Percentiles rank a stretch among this genome's conserved stretches.
Evolutionary conservation across 2,888 invertebrate species (phyloP).

Genomic region (Microdon myrmicae): DNA sequence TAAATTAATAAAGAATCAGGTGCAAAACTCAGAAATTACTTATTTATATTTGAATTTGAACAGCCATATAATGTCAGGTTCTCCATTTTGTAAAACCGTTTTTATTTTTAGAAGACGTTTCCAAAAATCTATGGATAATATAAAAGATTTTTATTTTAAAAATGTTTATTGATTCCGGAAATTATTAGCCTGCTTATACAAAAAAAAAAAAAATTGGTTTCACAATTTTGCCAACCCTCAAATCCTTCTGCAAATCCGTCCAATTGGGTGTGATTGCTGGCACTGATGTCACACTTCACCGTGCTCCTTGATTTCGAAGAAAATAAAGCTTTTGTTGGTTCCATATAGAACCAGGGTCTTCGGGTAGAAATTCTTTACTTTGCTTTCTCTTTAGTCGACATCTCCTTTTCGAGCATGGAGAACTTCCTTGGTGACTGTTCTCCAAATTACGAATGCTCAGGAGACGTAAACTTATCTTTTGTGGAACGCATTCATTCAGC

Average conservation of each 20-base stretch:
- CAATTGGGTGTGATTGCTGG: conserved; percentile 46
- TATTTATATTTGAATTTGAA: too few relatives aligned
- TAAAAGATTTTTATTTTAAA: too few relatives aligned
- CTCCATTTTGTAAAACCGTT: too few relatives aligned
- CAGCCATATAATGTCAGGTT: too few relatives aligned
- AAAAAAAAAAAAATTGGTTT: conserved; percentile 3
- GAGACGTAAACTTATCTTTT: background rate
- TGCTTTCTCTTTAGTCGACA: background rate
- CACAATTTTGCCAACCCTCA: conserved; percentile 6
- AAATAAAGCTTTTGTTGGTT: background rate
- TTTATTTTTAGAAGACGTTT: too few relatives aligned
- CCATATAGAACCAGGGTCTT: background rate
- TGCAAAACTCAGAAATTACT: too few relatives aligned
- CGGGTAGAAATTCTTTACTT: background rate
- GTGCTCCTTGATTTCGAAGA: background rate
- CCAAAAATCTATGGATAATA: too few relatives aligned
- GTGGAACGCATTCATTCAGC: conserved; percentile 45
- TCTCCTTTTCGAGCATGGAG: background rate
- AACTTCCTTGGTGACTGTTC: background rate
- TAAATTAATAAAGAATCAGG: too few relatives aligned
- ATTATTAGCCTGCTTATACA: conserved; percentile 7
- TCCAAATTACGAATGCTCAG: conserved; percentile 10
- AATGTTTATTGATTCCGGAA: too few relatives aligned
- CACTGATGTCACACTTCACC: conserved; percentile 23
- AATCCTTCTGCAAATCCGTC: conserved; percentile 34